A percentile compares a stretch with the other conserved stretches of the same genome.
These are phyloP conservation scores for Dromas ardeola DNA, from an alignment of 2,113 vertebrate genomes.

Conservation along the genomic window DNA sequence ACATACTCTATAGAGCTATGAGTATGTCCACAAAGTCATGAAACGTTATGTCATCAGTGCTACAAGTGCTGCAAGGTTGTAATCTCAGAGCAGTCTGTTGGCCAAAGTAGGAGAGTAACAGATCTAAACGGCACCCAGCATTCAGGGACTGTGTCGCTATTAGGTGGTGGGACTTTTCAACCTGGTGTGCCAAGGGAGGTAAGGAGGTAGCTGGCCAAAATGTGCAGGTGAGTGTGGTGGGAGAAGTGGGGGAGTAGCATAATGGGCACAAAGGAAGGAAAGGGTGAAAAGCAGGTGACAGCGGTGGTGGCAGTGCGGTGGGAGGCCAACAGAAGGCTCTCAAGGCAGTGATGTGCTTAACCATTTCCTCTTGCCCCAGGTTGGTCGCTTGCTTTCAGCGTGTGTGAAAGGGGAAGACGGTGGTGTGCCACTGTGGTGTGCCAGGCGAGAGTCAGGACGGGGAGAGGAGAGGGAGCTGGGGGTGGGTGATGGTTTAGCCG, in stretches of 20 bases:
- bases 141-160: background rate
- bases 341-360: background rate
- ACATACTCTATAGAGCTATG: background rate
- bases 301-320: background rate
- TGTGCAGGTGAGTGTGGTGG: background rate
- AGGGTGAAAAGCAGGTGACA: background rate
- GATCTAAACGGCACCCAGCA: background rate
- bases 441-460: background rate
- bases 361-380: background rate
- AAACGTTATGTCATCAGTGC: background rate
- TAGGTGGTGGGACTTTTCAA: background rate
- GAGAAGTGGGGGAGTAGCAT: background rate
- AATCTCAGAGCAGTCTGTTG: background rate
- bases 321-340: background rate
- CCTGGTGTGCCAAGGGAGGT: rapidly evolving
- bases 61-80: rapidly evolving
- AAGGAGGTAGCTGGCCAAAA: background rate
- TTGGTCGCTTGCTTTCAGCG: rapidly evolving
- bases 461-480: background rate
- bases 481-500: background rate
- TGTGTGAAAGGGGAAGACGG: background rate
- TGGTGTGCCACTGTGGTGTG: background rate
- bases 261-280: background rate
- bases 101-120: background rate
- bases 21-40: background rate